Base-by-base conservation (phyloP, 37 sponge, comb jelly and placozoan species). In the Spongia lamella region DNA sequence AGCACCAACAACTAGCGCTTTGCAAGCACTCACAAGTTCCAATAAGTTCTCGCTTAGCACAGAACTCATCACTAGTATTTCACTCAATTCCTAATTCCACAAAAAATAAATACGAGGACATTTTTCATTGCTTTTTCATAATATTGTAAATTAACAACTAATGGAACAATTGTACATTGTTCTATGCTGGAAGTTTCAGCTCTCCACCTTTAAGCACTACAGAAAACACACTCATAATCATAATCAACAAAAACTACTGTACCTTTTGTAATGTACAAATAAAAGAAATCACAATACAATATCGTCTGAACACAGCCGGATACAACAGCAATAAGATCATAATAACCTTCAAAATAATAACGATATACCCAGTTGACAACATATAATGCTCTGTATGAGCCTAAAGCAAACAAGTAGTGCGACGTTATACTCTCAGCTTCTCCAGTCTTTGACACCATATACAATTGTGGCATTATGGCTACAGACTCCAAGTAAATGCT, bases 231-330 rank as follows among this genome's bases (percentile, higher is more conserved):
- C n/a, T n/a, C n/a, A 73, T 47, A 14, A 58, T 24, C 7, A 52
- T 38, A 31, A 56, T 65, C 38, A 47, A 49, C 20, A 20, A 29
- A 21, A 15, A 56, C 33, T 9, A 63, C 54, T 49, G 32, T 20
- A 98, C 99, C 99, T 87, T 95, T 98, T 21, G 99, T 98, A 82
- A 98, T 92, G 76, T 98, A 98, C 51, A 98, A 93, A 60, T 98
- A 98, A 87, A 98, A 95, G 87, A 98, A 98, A 64, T 98, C 99
- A 55, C 91, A 84, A 82, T 98, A 98, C 64, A 98, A 92, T 35
- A 88, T 85, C 17, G 99, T 98, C 79, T 98, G 99, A 0, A 98
- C 96, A 72, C 82, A 78, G 22, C 99, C 99, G 49, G 99, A 93
- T 27, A 92, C 84, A 30, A 98, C 86, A 29, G 99, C 96, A 58